These are phyloP conservation scores for Andrena bicolor DNA, from an alignment of 2,888 invertebrate genomes.

Conservation along the genomic window DNA sequence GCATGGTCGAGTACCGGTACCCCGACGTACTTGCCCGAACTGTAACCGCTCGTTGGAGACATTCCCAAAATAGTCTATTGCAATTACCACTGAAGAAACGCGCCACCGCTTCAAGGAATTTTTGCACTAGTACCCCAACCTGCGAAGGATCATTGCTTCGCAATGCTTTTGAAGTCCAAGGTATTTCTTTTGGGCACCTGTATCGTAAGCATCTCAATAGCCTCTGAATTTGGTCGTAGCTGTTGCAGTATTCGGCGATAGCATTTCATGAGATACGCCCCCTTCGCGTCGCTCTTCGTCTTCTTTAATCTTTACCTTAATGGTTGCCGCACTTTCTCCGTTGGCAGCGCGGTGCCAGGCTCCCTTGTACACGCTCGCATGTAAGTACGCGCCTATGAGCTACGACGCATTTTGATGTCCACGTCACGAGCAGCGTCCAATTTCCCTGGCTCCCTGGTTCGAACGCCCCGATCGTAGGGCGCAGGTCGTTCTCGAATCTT, in stretches of 20 bases:
- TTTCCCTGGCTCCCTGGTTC: constrained; percentile 19
- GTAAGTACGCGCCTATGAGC: constrained; percentile 39
- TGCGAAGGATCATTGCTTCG: too few species aligned
- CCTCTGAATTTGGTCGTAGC: too few species aligned
- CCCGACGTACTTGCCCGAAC: constrained; percentile 3
- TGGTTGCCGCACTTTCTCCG: constrained; percentile 82
- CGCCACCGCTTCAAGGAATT: too few species aligned
- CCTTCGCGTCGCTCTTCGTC: constrained; percentile 63
- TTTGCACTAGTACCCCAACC: too few species aligned
- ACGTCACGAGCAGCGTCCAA: constrained; percentile 59
- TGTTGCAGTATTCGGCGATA: constrained; percentile 12
- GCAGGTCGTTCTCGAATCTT: background rate
- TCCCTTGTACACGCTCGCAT: constrained; percentile 55
- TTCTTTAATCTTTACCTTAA: constrained; percentile 83
- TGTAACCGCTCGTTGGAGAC: background rate
- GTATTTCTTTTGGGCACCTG: too few species aligned
- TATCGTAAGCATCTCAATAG: background rate
- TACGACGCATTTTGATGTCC: constrained; percentile 71
- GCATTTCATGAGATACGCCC: constrained; percentile 24
- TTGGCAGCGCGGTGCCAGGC: constrained; percentile 72
- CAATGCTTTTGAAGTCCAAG: too few species aligned
- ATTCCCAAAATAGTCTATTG: background rate
- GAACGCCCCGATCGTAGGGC: background rate
- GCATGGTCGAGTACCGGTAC: constrained; percentile 45
- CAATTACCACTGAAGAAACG: background rate